These are phyloP conservation scores for Trematocara macrostoma DNA, from an alignment of 2,113 vertebrate species.

Conservation along the genomic window DNA sequence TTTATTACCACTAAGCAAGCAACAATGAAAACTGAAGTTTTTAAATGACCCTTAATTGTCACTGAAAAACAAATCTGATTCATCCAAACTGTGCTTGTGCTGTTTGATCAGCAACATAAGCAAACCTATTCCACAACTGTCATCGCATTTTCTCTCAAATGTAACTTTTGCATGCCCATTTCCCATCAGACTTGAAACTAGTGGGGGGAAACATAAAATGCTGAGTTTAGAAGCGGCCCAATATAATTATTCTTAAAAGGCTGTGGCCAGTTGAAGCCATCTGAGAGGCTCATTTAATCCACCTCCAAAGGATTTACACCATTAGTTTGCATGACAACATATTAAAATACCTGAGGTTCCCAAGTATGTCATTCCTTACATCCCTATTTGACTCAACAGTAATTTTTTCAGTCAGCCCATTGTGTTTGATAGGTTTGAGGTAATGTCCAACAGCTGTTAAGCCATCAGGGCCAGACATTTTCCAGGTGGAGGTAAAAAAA, in stretches of 20 bases:
- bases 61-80: neutral
- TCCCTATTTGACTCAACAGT: neutral
- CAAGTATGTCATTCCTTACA: neutral
- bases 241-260: neutral
- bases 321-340: neutral
- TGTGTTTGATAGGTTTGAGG: neutral
- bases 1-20: neutral
- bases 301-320: neutral
- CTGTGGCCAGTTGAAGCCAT: neutral
- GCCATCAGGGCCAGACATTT: slow-evolving; percentile 2
- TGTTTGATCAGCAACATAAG: neutral
- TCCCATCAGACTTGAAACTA: neutral
- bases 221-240: neutral
- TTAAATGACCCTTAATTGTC: neutral
- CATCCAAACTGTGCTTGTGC: neutral
- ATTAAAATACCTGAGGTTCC: neutral
- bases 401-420: neutral
- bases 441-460: slow-evolving; percentile 26
- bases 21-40: neutral
- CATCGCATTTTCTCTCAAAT: neutral
- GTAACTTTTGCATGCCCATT: neutral
- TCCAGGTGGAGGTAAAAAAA: slow-evolving; percentile 18
- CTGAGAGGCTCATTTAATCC: neutral
- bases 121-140: neutral
- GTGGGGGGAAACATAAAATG: accelerated